A percentile compares a stretch with the other conserved stretches of the same genome.
These are phyloP conservation scores for Papilio polyxenes DNA, from an alignment of 1,140 invertebrate species.

Conservation along the genomic window DNA sequence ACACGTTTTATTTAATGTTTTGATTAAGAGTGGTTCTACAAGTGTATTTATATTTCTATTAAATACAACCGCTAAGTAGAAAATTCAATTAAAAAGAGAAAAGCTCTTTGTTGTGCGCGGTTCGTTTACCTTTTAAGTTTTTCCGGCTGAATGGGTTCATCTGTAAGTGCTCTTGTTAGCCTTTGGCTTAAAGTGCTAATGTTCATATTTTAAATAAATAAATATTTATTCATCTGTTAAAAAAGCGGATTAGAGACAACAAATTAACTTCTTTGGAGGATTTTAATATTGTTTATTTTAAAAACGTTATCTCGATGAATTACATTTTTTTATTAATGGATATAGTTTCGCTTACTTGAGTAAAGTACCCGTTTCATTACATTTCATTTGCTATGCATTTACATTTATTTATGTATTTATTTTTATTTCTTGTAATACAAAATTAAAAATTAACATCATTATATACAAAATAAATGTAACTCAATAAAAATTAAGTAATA, in stretches of 20 bases:
- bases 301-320: too few relatives aligned
- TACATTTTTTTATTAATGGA: too few relatives aligned
- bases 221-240: not conserved
- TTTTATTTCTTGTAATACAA: too few relatives aligned
- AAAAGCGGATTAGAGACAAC: not conserved
- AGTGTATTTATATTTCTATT: not conserved
- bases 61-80: conserved; percentile 28
- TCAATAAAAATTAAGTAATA: too few relatives aligned
- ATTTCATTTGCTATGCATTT: too few relatives aligned
- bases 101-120: conserved; percentile 54
- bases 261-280: too few relatives aligned
- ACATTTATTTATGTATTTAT: too few relatives aligned
- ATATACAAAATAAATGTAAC: too few relatives aligned
- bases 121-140: conserved; percentile 66
- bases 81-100: conserved; percentile 52
- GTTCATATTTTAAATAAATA: not conserved
- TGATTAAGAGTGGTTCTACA: not conserved
- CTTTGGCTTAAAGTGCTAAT: conserved; percentile 7
- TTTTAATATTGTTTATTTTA: too few relatives aligned
- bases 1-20: not conserved
- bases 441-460: too few relatives aligned
- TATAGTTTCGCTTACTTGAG: too few relatives aligned
- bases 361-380: too few relatives aligned
- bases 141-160: conserved; percentile 57
- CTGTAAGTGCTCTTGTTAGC: conserved; percentile 67